Evolutionary conservation across 2,113 vertebrate species (phyloP).

Genomic region (Bucco capensis): DNA sequence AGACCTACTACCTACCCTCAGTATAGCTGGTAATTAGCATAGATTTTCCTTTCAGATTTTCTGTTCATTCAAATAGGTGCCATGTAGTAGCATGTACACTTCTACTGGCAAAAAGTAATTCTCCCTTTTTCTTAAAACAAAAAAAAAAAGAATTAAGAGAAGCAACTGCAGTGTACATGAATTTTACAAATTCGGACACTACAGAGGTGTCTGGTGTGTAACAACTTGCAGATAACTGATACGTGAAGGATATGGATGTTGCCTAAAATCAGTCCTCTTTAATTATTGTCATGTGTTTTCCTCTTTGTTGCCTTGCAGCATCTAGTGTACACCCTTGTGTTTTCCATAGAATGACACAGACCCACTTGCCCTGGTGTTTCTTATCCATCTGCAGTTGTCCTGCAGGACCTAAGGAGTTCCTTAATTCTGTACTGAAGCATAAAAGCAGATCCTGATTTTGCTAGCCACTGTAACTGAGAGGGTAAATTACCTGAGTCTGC

Average conservation of each 20-base stretch:
- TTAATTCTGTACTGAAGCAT: background rate
- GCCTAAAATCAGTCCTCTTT: background rate
- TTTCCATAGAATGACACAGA: background rate
- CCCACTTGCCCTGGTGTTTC: background rate
- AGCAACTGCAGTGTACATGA: background rate
- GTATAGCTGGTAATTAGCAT: background rate
- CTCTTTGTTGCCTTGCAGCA: background rate
- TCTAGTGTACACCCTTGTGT: background rate
- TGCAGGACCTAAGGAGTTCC: background rate
- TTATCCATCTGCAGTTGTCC: background rate
- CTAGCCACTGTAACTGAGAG: background rate
- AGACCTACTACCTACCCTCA: background rate
- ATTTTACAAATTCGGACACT: background rate
- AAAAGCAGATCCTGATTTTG: background rate
- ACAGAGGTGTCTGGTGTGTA: background rate
- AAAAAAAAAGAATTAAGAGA: background rate
- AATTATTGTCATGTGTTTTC: background rate
- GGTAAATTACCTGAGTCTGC: rapidly evolving
- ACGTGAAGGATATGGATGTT: background rate
- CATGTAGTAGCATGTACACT: background rate
- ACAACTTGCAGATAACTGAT: background rate
- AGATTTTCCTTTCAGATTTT: background rate
- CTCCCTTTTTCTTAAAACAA: background rate
- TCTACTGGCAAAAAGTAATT: background rate
- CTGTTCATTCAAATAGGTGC: background rate